A percentile compares a stretch with the other conserved stretches of the same genome.
These are phyloP conservation scores for Dicerorhinus sumatrensis DNA, from an alignment of 2,113 vertebrate species.

Conservation along the genomic window DNA sequence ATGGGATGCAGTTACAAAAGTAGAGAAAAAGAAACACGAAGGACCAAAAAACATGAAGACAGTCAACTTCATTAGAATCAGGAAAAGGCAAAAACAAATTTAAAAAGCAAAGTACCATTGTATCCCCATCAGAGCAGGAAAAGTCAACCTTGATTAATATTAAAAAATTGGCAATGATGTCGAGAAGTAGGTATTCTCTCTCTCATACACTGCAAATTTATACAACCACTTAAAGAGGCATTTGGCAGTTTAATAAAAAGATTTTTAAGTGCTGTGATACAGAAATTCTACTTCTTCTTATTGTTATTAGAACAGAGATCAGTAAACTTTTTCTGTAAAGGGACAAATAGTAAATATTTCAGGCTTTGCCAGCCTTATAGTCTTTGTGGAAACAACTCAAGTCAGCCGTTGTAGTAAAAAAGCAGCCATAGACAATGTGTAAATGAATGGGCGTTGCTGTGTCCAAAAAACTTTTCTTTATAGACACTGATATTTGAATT, in stretches of 20 bases:
- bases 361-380: not conserved
- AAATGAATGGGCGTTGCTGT: not conserved
- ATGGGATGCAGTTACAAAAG: not conserved
- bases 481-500: not conserved
- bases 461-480: not conserved
- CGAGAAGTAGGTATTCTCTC: not conserved
- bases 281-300: constrained; percentile 29
- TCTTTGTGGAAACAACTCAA: not conserved
- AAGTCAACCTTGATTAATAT: not conserved
- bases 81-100: not conserved
- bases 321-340: not conserved
- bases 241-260: not conserved
- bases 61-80: not conserved
- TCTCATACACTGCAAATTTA: not conserved
- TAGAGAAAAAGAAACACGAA: not conserved
- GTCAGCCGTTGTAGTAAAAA: not conserved
- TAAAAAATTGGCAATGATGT: not conserved
- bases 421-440: not conserved
- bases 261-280: not conserved
- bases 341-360: not conserved
- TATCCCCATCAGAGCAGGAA: not conserved
- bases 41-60: not conserved
- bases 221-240: not conserved
- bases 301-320: not conserved
- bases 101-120: not conserved